Percentiles rank a stretch among this genome's conserved stretches.
phyloP scores from a whole-genome alignment of 1,140 invertebrate genomes.

The Pseudobourletiella spinata region DNA sequence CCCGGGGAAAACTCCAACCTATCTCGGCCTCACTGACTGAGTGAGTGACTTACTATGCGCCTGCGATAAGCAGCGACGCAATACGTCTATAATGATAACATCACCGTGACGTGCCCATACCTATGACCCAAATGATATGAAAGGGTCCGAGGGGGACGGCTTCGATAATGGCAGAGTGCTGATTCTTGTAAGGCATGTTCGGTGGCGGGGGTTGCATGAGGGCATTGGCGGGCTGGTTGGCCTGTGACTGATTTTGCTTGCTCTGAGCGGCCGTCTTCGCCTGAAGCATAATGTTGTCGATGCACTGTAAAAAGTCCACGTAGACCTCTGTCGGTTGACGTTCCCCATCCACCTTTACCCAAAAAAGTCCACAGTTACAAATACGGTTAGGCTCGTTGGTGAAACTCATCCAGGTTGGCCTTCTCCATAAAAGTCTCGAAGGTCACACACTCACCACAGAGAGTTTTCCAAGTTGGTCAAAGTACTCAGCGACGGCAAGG shows the following conservation, averaged over 20 bases:
- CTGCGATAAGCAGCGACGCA: too few species aligned
- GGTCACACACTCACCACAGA: slow-evolving; percentile 64
- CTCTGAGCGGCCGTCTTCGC: neutral
- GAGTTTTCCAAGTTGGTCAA: slow-evolving; percentile 74
- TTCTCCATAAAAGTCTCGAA: too few species aligned
- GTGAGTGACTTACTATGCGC: too few species aligned
- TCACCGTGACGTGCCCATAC: too few species aligned
- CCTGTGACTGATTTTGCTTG: neutral
- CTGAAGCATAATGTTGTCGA: slow-evolving; percentile 53
- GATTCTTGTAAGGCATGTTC: neutral
- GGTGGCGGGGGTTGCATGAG: neutral
- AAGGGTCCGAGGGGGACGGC: neutral
- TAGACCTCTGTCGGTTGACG: slow-evolving; percentile 71
- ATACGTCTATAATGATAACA: too few species aligned
- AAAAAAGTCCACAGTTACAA: too few species aligned
- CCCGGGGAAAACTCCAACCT: too few species aligned
- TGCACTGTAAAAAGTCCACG: slow-evolving; percentile 58
- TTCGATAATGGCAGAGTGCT: neutral
- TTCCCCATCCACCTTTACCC: slow-evolving; percentile 65
- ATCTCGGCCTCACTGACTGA: too few species aligned
- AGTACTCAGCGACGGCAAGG: slow-evolving; percentile 79
- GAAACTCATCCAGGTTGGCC: too few species aligned
- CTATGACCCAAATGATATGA: slow-evolving; percentile 67
- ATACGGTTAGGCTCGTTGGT: too few species aligned
- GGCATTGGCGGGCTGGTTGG: neutral